These are phyloP conservation scores for Pomacea maculata DNA, from an alignment of 1,140 invertebrate genomes.

Conservation along the genomic window DNA sequence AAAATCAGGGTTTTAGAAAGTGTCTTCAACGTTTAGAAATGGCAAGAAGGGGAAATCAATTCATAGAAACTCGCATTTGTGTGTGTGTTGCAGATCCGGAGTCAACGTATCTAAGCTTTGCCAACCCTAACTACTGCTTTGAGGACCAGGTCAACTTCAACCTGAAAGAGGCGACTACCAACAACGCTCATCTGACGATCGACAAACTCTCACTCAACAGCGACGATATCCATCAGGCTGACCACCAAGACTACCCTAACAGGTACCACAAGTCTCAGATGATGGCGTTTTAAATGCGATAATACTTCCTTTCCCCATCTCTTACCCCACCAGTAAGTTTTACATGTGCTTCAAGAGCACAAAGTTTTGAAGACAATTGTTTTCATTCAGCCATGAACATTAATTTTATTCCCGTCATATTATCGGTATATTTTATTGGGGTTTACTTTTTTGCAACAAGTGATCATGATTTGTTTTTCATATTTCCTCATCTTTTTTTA, in stretches of 20 bases:
- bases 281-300: no score
- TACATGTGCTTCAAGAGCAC: no score
- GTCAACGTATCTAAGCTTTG: conserved; percentile 51
- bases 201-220: conserved; percentile 22
- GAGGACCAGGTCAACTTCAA: conserved; percentile 37
- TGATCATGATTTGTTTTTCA: no score
- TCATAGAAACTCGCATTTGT: background rate
- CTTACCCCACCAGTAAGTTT: no score
- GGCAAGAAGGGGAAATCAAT: background rate
- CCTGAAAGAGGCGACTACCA: conserved; percentile 25
- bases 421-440: no score
- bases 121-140: conserved; percentile 55
- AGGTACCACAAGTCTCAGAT: background rate
- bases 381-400: no score
- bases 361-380: no score
- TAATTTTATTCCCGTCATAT: no score
- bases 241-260: conserved; percentile 12
- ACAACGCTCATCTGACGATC: conserved; percentile 22
- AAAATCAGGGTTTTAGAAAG: background rate
- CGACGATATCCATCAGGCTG: background rate
- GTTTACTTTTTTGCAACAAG: no score
- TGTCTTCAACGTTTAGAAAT: background rate
- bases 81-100: conserved; percentile 45
- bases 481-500: no score
- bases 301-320: no score